phyloP scores from a whole-genome alignment of 2,888 invertebrate species.

The Cactoblastis cactorum region DNA sequence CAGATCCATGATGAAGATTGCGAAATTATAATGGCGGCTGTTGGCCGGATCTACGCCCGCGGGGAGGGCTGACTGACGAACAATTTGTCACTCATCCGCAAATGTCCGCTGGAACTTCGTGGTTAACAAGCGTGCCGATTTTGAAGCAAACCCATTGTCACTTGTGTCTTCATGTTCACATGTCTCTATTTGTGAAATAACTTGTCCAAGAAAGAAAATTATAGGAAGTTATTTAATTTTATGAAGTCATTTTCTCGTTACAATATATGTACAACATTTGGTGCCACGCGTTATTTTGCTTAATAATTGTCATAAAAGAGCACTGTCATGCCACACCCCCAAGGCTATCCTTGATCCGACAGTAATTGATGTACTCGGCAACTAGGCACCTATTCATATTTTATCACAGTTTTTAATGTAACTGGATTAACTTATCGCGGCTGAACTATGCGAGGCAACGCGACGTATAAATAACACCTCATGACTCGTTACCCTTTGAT shows the following conservation, averaged over 20 bases:
- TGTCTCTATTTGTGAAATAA: conserved; percentile 10
- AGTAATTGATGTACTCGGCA: neutral
- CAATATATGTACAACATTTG: no score
- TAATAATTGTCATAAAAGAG: neutral
- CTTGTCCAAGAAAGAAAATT: no score
- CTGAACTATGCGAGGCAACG: conserved; percentile 13
- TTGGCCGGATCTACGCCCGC: conserved; percentile 10
- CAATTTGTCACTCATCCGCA: conserved; percentile 50
- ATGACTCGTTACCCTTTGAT: conserved; percentile 15
- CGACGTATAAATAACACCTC: conserved; percentile 17
- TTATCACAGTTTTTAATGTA: conserved; percentile 6
- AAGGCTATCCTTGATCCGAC: neutral
- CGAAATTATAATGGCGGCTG: conserved; percentile 10
- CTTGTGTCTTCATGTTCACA: neutral
- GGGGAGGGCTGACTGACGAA: conserved; percentile 31
- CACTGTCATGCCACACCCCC: neutral
- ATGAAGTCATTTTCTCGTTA: no score
- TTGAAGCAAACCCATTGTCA: conserved; percentile 28
- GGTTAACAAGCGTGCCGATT: conserved; percentile 43
- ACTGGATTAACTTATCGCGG: conserved; percentile 1
- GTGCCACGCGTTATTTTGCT: no score
- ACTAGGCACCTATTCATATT: neutral
- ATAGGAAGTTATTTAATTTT: no score
- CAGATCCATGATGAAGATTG: conserved; percentile 7
- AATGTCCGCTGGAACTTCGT: conserved; percentile 27